Conservation (phyloP, 2,113 vertebrate genomes). For the Pachyramphus minor region DNA sequence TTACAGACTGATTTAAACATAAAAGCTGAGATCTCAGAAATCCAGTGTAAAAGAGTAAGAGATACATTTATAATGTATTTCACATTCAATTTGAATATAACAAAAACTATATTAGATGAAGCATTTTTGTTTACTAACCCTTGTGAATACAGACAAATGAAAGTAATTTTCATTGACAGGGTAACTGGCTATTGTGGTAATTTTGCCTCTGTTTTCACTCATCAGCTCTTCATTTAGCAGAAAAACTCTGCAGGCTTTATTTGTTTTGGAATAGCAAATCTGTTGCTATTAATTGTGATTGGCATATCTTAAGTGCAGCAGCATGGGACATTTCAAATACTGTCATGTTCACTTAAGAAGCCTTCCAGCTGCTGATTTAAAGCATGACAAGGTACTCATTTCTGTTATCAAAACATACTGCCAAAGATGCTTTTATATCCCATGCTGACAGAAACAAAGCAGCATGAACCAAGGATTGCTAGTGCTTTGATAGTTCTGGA, state of each 20-base stretch:
- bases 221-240: conserved; percentile 29
- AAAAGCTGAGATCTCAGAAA: conserved; percentile 20
- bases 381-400: conserved; percentile 40
- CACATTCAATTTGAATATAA: conserved; percentile 65
- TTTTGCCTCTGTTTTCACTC: conserved; percentile 49
- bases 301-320: conserved; percentile 38
- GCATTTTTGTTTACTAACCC: conserved; percentile 64
- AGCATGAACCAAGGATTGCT: background rate
- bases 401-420: conserved; percentile 34
- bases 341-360: conserved; percentile 49
- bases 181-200: conserved; percentile 43
- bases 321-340: background rate
- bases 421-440: background rate
- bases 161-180: conserved; percentile 74
- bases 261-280: conserved; percentile 52
- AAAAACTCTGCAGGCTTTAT: conserved; percentile 40
- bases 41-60: background rate
- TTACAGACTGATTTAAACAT: background rate
- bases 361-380: conserved; percentile 37
- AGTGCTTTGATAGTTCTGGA: background rate
- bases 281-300: conserved; percentile 63
- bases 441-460: background rate
- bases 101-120: conserved; percentile 48
- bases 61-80: conserved; percentile 60
- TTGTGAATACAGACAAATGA: conserved; percentile 46